Conservation (phyloP, 2,797 vertebrate genomes). For the Lacerta viridis region DNA sequence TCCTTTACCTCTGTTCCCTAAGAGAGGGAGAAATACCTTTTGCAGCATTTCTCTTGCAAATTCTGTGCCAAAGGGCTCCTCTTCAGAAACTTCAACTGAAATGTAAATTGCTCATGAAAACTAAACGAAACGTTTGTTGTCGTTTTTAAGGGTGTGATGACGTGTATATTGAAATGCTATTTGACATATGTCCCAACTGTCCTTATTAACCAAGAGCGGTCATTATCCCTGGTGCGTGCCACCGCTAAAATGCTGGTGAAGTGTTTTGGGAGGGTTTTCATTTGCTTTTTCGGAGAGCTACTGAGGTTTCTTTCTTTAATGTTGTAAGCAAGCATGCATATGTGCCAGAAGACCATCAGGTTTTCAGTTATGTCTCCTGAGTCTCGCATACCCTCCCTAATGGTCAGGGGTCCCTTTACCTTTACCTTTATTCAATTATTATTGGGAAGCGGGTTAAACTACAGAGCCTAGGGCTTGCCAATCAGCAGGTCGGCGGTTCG, state of each 20-base stretch:
- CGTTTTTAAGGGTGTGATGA: conserved; percentile 28
- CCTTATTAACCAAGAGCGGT: neutral
- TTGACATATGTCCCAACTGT: neutral
- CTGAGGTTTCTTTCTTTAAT: neutral
- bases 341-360: neutral
- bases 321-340: neutral
- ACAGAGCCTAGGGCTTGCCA: too few species aligned
- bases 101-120: conserved; percentile 43
- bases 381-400: neutral
- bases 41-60: conserved; percentile 66
- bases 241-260: neutral
- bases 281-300: neutral
- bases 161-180: conserved; percentile 31
- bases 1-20: conserved; percentile 49
- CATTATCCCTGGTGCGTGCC: neutral
- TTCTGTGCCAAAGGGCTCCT: conserved; percentile 57
- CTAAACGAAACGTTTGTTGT: neutral
- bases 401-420: too few species aligned
- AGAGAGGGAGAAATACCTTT: conserved; percentile 46
- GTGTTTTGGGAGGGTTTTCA: too few species aligned
- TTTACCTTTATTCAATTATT: too few species aligned
- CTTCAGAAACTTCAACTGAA: conserved; percentile 50
- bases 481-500: too few species aligned
- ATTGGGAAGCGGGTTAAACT: too few species aligned
- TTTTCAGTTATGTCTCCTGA: neutral